Percentiles rank a stretch among this genome's conserved stretches.
phyloP scores from a whole-genome alignment of 1,140 invertebrate species.

The Apis dorsata region DNA sequence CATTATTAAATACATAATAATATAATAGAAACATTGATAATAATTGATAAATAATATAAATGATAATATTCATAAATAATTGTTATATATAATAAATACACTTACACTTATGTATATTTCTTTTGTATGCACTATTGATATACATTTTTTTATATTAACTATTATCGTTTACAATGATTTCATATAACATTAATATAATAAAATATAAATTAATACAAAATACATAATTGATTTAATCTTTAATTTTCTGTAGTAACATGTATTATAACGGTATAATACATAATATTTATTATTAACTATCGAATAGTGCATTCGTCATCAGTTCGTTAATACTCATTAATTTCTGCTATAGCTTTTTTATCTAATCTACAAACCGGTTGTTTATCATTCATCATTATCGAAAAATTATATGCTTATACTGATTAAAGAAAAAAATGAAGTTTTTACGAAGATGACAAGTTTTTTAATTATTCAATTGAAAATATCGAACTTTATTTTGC shows the following conservation, averaged over 20 bases:
- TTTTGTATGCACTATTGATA: neutral
- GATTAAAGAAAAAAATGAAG: neutral
- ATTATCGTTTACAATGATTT: neutral
- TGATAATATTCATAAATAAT: too few species aligned
- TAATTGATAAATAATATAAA: too few species aligned
- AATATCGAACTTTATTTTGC: neutral
- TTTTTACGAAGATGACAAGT: too few species aligned
- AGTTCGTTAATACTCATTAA: neutral
- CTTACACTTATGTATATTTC: neutral
- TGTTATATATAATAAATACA: too few species aligned
- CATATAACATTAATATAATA: neutral
- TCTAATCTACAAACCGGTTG: conserved; percentile 2
- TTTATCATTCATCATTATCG: neutral
- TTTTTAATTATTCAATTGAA: neutral
- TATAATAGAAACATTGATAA: too few species aligned
- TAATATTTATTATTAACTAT: neutral
- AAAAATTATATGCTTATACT: neutral
- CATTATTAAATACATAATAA: too few species aligned
- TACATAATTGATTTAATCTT: neutral
- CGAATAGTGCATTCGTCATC: neutral
- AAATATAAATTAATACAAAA: neutral
- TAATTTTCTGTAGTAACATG: neutral
- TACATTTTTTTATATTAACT: neutral
- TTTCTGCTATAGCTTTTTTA: neutral
- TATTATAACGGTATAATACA: neutral